Percentiles rank a stretch among this genome's conserved stretches.
These are phyloP conservation scores for Psilopsiagon aymara DNA, from an alignment of 2,113 vertebrate genomes.

Conservation along the genomic window DNA sequence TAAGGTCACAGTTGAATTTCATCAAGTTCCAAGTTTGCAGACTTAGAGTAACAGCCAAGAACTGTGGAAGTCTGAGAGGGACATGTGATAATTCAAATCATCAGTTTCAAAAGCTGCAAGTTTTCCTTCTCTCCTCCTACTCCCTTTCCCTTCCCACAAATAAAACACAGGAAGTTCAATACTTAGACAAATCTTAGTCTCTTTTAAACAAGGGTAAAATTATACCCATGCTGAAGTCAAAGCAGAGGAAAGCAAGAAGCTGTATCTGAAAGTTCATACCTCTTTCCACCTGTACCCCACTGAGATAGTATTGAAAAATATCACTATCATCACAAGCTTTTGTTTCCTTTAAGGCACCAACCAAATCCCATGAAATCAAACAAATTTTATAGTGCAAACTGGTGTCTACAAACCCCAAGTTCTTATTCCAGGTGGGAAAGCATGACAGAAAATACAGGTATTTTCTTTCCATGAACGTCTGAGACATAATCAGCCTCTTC, in stretches of 20 bases:
- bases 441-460: neutral
- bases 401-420: neutral
- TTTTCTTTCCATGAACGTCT: neutral
- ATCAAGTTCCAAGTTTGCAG: slow-evolving; percentile 4
- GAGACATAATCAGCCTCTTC: neutral
- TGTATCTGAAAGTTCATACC: neutral
- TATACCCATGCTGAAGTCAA: neutral
- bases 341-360: neutral
- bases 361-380: neutral
- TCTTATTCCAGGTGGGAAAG: neutral
- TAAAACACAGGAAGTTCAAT: neutral
- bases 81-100: neutral
- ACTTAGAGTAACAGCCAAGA: neutral
- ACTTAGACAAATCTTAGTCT: neutral
- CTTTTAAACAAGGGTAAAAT: neutral
- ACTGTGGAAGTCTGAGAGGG: neutral
- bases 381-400: neutral
- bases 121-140: neutral
- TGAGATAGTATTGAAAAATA: neutral
- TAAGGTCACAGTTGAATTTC: slow-evolving; percentile 4
- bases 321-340: neutral
- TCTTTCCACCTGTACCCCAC: neutral
- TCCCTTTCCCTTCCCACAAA: neutral
- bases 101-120: neutral
- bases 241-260: neutral